Conservation (phyloP, 2,888 invertebrate species). For the Neoascia interrupta region DNA sequence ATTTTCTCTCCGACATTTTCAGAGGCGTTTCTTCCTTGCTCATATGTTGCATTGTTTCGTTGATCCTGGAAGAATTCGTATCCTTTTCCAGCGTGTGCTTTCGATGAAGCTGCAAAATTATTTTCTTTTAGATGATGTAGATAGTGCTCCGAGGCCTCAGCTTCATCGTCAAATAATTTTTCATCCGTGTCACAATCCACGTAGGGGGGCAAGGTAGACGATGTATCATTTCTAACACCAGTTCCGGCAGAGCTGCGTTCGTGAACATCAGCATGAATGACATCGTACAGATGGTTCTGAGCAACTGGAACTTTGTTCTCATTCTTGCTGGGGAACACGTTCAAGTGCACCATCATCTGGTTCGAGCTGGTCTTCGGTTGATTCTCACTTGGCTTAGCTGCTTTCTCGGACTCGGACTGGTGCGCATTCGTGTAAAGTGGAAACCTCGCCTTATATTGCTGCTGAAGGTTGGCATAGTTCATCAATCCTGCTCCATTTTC, state of each 20-base stretch:
- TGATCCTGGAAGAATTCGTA: not conserved
- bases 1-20: conserved; percentile 16
- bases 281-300: conserved; percentile 54
- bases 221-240: conserved; percentile 5
- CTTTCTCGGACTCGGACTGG: not conserved
- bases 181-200: conserved; percentile 46
- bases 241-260: conserved; percentile 20
- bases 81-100: too few species aligned
- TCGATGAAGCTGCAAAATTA: too few species aligned
- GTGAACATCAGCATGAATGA: conserved; percentile 57
- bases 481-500: conserved; percentile 51
- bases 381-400: conserved; percentile 68
- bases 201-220: conserved; percentile 10
- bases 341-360: conserved; percentile 84
- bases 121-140: not conserved
- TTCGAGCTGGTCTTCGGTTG: conserved; percentile 76
- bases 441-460: conserved; percentile 62
- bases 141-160: conserved; percentile 14
- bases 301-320: conserved; percentile 11
- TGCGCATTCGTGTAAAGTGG: conserved; percentile 70
- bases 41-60: not conserved
- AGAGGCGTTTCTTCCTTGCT: not conserved
- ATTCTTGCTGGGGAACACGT: conserved; percentile 82
- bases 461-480: conserved; percentile 48
- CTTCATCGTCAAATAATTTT: conserved; percentile 13